Evolutionary conservation across 2,113 vertebrate species (phyloP).

Genomic region (Neoarius graeffei): DNA sequence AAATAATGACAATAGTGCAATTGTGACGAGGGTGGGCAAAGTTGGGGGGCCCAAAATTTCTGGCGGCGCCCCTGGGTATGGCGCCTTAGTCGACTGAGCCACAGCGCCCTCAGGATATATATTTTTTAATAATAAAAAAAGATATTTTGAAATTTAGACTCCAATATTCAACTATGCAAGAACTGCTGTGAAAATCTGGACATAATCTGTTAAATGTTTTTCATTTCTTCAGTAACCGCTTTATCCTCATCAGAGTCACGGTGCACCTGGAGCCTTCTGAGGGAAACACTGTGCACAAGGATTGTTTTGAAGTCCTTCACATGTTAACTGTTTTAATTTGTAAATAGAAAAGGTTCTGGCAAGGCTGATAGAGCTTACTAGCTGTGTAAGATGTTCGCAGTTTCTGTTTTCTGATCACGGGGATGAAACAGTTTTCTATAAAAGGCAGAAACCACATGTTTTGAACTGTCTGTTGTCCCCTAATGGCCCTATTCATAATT

Average conservation of each 20-base stretch:
- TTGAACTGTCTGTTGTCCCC: constrained; percentile 30
- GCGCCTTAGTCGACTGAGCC: too few relatives aligned
- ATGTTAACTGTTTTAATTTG: too few relatives aligned
- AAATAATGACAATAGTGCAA: too few relatives aligned
- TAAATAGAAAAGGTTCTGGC: neutral
- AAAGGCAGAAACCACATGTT: constrained; percentile 34
- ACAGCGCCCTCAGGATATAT: too few relatives aligned
- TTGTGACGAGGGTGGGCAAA: too few relatives aligned
- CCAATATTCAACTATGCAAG: neutral
- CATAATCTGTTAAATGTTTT: neutral
- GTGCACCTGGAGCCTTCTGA: neutral
- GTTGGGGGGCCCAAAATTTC: too few relatives aligned
- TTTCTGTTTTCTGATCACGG: constrained; percentile 30
- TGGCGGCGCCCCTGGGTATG: too few relatives aligned
- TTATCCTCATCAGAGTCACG: neutral
- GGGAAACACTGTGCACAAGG: neutral
- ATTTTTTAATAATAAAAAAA: too few relatives aligned
- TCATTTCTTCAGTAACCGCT: neutral
- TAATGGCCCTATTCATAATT: neutral
- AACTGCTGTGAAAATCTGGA: neutral
- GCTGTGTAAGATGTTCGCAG: neutral
- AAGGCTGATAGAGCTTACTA: too few relatives aligned
- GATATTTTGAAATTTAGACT: too few relatives aligned
- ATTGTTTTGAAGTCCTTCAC: neutral
- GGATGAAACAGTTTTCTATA: neutral